Base-by-base conservation (phyloP, 1,140 invertebrate genomes). In the Hylaeus volcanicus region DNA sequence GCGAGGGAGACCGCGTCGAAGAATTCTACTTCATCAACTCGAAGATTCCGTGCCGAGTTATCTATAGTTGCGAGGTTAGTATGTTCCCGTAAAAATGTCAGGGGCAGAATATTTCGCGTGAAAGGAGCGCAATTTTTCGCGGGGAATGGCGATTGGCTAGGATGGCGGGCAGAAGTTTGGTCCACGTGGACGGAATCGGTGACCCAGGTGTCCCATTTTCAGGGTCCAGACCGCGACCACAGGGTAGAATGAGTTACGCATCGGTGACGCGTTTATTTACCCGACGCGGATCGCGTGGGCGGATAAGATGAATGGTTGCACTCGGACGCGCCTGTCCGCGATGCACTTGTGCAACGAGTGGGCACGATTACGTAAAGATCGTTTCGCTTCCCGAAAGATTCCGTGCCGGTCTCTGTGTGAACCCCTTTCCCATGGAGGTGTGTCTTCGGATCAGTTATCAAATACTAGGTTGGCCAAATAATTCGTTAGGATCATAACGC, bases 251-350 rank as follows among this genome's bases (percentile, higher is more conserved):
- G 70, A 74, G 61, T 74, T 79, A 79, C 70, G 77, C 77, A 26
- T n/a, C 51, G 26, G 70, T 79, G 58, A 73, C 77, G 64, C 64
- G 78, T 80, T 80, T 80, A 74, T 75, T 80, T 80, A 68, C 14
- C 63, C 68, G 48, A 39, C 37, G 70, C 26, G 9, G 60, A 39
- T 51, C 64, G 56, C 72, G 55, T 61, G 78, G 61, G 55, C 45
- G 71, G 51, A 15, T 75, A 80, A 80, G 78, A 80, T 80, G 55
- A 75, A 80, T 80, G 78, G 78, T n/a, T 12, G 43, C 63, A n/a
- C 71, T 65, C 61, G 77, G 45, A 74, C 37, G 71, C 53, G 41
- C 39, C 39, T 63, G 70, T 73, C 58, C 58, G n/a, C 61, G 51
- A 64, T 64, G 60, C 70, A 79, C 72, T 80, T 68, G 70, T 61